Conservation (phyloP, 1,140 invertebrate species). For the Cephus cinctus region DNA sequence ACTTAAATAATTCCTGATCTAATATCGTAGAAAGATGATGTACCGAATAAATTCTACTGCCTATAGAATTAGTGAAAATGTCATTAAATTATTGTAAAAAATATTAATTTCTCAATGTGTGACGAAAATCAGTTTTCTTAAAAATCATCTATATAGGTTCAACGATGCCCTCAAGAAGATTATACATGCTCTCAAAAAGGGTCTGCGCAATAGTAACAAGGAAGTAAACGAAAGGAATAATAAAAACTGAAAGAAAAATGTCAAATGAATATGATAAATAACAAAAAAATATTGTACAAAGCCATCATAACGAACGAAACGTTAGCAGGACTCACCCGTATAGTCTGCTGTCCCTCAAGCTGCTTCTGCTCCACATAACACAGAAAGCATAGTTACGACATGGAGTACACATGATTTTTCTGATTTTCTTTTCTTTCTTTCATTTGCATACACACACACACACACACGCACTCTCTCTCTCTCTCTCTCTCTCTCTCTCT, state of each 20-base stretch:
- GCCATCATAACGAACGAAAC: constrained; percentile 16
- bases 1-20: no score
- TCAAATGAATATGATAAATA: constrained; percentile 14
- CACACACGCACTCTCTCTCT: background rate
- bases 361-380: constrained; percentile 57
- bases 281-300: constrained; percentile 14
- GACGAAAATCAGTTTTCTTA: no score
- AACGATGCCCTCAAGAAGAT: constrained; percentile 27
- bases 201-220: no score
- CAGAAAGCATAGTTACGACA: constrained; percentile 23
- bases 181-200: constrained; percentile 24
- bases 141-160: constrained; percentile 21
- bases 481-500: no score
- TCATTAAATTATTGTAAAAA: no score
- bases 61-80: no score
- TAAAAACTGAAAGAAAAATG: constrained; percentile 19
- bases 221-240: no score
- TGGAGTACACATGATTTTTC: constrained; percentile 1
- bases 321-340: constrained; percentile 66
- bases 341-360: constrained; percentile 72
- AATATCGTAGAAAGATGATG: no score
- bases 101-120: no score
- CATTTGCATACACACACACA: no score
- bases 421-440: no score
- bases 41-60: no score